These are phyloP conservation scores for Lasius fuliginosus DNA, from an alignment of 2,888 invertebrate genomes.

Conservation along the genomic window DNA sequence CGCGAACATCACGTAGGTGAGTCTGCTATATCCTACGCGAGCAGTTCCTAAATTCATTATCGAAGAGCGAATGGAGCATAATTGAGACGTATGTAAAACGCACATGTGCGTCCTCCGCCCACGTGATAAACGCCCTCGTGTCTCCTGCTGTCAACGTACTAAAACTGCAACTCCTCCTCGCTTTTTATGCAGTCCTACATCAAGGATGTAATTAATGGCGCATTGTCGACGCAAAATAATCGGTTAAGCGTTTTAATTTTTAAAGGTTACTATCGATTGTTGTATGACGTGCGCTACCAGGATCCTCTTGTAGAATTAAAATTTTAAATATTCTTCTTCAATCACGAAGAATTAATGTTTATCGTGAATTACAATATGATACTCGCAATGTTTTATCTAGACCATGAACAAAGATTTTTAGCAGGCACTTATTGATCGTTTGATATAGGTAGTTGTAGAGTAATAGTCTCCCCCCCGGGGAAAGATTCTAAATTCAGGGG, in stretches of 20 bases:
- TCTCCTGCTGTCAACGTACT: constrained; percentile 32
- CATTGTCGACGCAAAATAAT: constrained; percentile 25
- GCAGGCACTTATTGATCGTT: not conserved
- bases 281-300: constrained; percentile 1
- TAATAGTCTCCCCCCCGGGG: not conserved
- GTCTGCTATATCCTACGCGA: constrained; percentile 13
- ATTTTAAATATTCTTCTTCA: not conserved
- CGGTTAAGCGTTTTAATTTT: not conserved
- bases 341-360: not conserved
- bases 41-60: constrained; percentile 53
- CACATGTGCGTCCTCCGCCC: constrained; percentile 49
- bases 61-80: constrained; percentile 42
- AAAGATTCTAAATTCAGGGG: not conserved
- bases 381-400: not conserved
- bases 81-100: constrained; percentile 54
- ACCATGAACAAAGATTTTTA: not conserved
- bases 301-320: not conserved
- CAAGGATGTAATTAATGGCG: constrained; percentile 36
- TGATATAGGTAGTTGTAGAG: not conserved
- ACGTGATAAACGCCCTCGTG: constrained; percentile 42
- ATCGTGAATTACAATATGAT: not conserved
- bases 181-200: constrained; percentile 11
- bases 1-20: constrained; percentile 3
- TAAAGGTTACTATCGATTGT: not conserved
- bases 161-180: constrained; percentile 46